These are phyloP conservation scores for Drosophila nannoptera DNA, from an alignment of 1,140 invertebrate genomes.

Conservation along the genomic window DNA sequence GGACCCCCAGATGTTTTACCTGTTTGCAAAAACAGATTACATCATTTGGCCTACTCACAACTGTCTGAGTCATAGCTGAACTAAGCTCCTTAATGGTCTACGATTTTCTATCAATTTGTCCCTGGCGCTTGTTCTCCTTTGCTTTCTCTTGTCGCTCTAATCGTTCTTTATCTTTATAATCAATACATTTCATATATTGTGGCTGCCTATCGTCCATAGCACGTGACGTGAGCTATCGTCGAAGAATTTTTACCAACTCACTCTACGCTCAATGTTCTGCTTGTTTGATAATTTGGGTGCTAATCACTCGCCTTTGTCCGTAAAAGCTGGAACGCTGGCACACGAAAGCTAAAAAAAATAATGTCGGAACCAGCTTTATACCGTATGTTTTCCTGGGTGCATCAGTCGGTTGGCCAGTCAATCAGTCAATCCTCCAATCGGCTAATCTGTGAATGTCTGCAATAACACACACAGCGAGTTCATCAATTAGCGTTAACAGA, in stretches of 20 bases:
- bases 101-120: background rate
- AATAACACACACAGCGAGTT: background rate
- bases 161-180: conserved; percentile 17
- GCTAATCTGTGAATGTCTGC: background rate
- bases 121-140: background rate
- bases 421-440: background rate
- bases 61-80: background rate
- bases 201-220: background rate
- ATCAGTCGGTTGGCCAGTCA: background rate
- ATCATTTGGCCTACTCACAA: conserved; percentile 7
- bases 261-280: too few species aligned
- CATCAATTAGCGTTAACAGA: background rate
- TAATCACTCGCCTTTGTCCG: too few species aligned
- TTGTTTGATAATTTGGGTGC: too few species aligned
- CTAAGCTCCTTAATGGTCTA: conserved; percentile 1
- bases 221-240: background rate
- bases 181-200: conserved; percentile 3
- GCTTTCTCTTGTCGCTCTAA: background rate
- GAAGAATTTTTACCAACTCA: background rate
- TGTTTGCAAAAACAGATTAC: conserved; percentile 3
- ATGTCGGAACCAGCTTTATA: too few species aligned
- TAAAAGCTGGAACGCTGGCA: too few species aligned
- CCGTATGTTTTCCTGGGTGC: too few species aligned
- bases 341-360: too few species aligned
- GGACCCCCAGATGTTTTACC: background rate